Evolutionary conservation across 2,888 invertebrate genomes (phyloP).

Genomic region (Thymelicus lineola): DNA sequence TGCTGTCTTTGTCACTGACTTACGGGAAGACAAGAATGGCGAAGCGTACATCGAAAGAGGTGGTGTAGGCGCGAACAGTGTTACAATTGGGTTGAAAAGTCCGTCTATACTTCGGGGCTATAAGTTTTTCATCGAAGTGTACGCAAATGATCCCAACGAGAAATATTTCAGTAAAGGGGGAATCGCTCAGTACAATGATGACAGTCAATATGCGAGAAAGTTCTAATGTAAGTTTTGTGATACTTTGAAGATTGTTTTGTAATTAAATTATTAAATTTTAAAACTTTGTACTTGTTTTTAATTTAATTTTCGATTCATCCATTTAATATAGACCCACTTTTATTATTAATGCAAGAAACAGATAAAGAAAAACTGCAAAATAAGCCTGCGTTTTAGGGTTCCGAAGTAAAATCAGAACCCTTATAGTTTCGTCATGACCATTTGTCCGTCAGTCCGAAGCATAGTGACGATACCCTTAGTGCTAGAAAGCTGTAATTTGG

Average conservation of each 20-base stretch:
- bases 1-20: slow-evolving; percentile 67
- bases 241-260: not conserved
- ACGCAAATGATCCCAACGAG: slow-evolving; percentile 52
- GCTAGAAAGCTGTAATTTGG: no score
- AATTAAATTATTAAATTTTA: no score
- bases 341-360: no score
- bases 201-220: slow-evolving; percentile 58
- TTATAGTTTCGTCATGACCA: no score
- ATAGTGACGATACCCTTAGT: no score
- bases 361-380: no score
- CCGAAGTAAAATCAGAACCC: no score
- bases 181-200: slow-evolving; percentile 46
- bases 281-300: no score
- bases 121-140: slow-evolving; percentile 71
- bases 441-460: no score
- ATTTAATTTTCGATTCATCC: no score
- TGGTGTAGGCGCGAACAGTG: slow-evolving; percentile 66
- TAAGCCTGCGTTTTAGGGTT: no score
- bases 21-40: slow-evolving; percentile 68
- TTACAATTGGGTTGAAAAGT: slow-evolving; percentile 67
- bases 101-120: slow-evolving; percentile 71
- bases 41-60: slow-evolving; percentile 67
- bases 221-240: slow-evolving; percentile 44
- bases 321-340: no score
- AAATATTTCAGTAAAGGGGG: slow-evolving; percentile 58